Evolutionary conservation across 2,113 vertebrate genomes (phyloP), one percentile per base, ranked within the genome.

Genomic region (Alexandromys fortis): DNA sequence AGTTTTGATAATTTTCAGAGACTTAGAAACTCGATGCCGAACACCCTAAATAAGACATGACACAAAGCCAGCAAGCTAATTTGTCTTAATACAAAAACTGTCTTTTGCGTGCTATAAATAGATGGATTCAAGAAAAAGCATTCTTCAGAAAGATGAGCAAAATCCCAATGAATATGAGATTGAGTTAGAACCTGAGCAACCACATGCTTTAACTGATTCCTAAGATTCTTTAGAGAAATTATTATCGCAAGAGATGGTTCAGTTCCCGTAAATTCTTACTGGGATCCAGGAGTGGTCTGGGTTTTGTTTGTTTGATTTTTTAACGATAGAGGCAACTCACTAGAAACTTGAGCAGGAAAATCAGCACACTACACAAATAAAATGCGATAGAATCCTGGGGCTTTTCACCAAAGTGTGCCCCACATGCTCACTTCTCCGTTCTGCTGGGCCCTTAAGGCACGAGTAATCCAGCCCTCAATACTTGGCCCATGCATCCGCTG

Each of bases 71-170:
- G 35, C 58, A 93, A 77, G 49, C 26, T 76, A 22, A 78, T 68
- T 87, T 89, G 61, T 95, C 75, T 82, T 82, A 89, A 89, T 82
- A 63, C n/a, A 52, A 96, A 94, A 65, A 26, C 22, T 49, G 2
- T 95, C 87, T 89, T 77, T 91, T 72, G 26, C 67, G 45, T 73
- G 33, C 4, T 76, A 6, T 76, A 13, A 45, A 72, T 63, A 67
- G 26, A 67, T 52, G 6, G 21, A 55, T 91, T 91, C 35, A 52
- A 22, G 81, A 79, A 95, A 55, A 67, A 52, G 2, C 42, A 72
- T 63, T 94, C 35, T 94, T 92, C n/a, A 91, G 87, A 94, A 94
- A 86, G 49, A 72, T 38, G 94, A 96, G 42, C 42, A 87, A n/a
- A 86, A 82, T 92, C 86, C 85, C 10, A 76, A 11, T 86, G 90